phyloP scores from a whole-genome alignment of 2,113 vertebrate species.

The Phalacrocorax carbo region DNA sequence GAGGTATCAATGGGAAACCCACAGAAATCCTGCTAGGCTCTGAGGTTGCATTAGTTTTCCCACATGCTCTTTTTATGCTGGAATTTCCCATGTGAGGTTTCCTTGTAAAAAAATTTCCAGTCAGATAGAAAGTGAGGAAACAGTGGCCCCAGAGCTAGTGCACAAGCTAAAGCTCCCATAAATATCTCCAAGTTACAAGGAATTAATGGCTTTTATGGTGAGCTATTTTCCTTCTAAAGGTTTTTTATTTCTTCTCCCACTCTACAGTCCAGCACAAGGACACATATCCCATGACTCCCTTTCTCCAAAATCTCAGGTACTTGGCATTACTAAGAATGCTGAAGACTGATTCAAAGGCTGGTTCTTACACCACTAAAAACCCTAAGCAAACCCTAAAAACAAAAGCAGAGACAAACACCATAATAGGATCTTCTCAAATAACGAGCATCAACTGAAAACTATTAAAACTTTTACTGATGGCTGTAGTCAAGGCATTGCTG shows the following conservation, averaged over 20 bases:
- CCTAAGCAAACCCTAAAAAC: not conserved
- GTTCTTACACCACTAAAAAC: not conserved
- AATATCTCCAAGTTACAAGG: not conserved
- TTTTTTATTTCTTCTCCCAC: not conserved
- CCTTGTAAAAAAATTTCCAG: not conserved
- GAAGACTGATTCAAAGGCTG: not conserved
- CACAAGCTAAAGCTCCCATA: not conserved
- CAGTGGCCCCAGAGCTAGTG: not conserved
- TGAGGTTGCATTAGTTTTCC: not conserved
- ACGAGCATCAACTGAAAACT: not conserved
- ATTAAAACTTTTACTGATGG: conserved; percentile 67
- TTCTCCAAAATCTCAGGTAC: not conserved
- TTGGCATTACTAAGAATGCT: not conserved
- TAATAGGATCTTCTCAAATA: not conserved
- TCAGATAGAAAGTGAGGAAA: not conserved
- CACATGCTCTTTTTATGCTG: not conserved
- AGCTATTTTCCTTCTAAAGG: not conserved
- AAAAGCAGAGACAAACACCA: not conserved
- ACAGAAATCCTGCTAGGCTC: not conserved
- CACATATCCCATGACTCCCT: not conserved
- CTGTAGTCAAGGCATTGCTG: conserved; percentile 79
- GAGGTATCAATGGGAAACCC: not conserved
- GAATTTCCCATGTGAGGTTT: not conserved
- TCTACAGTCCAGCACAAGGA: not conserved
- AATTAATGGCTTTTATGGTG: not conserved